Evolutionary conservation across 1,140 invertebrate species (phyloP), one percentile per base, ranked within the genome.

Genomic region (Paracyclopina nana): DNA sequence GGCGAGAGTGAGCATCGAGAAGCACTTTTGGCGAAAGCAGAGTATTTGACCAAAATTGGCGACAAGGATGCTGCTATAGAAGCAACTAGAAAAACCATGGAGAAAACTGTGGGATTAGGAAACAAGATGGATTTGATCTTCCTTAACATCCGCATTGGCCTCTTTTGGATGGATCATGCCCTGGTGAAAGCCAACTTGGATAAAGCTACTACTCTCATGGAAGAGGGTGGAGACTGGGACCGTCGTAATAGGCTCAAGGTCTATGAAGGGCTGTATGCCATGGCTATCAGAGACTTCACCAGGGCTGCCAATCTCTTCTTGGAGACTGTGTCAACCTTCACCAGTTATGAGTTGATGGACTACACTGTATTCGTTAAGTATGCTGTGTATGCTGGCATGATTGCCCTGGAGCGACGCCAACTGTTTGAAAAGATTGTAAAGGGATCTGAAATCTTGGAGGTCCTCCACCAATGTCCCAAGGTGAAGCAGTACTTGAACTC

Each of bases 191-290:
- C 2, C 55, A 90, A 90, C 62, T 83, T 95, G 54, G 85, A 90
- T 52, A 91, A 92, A 64, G 90, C 88, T 9, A 84, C 82, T 60
- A 72, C 68, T 70, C 67, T 95, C 43, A 92, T 96, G 57, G 90
- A 96, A 66, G 87, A 96, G 70, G 95, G 94, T 56, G 95, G 95
- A 27, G 95, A 99, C 66, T 99, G 95, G 95, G 88, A 97, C 60
- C 76, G 94, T 45, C 75, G 94, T 55, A 99, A 99, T 65, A 77
- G 95, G 54, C 67, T 99, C 0, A 97, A 98, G 64, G 71, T 72
- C 11, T 74, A 74, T 56, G 67, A 74, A 69, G 95, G 90, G 38
- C 76, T 94, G 22, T 98, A 97, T 62, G 87, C 82, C 56, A 82
- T 99, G 67, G 80, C 90, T 4, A 80, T 97, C 30, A 72, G 95